A percentile compares a stretch with the other conserved stretches of the same genome.
Conservation (phyloP, 2,888 invertebrate genomes). For the Macroteleia sp. region DNA sequence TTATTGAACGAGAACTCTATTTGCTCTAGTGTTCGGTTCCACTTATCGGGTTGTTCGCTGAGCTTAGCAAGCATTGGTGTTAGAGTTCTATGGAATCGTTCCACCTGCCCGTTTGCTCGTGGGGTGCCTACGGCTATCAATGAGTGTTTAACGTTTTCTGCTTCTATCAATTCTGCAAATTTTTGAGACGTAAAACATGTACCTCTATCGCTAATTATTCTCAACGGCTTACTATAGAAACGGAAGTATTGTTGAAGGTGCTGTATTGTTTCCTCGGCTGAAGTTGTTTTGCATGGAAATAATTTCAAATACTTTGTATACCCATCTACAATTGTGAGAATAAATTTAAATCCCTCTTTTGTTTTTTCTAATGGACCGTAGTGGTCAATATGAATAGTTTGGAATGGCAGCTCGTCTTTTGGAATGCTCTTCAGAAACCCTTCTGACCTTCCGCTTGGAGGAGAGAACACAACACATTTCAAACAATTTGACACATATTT, state of each 20-base stretch:
- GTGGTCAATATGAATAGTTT: neutral
- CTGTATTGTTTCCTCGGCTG: neutral
- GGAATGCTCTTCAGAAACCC: too few relatives aligned
- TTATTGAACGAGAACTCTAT: conserved; percentile 2
- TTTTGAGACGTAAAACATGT: conserved; percentile 69
- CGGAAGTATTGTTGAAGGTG: neutral
- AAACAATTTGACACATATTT: too few relatives aligned
- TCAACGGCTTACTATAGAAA: conserved; percentile 59
- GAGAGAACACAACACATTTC: too few relatives aligned
- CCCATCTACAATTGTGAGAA: neutral
- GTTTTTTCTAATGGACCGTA: neutral
- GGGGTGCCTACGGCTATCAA: conserved; percentile 70
- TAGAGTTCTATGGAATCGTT: conserved; percentile 17
- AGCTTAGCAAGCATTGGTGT: conserved; percentile 68
- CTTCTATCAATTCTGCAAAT: conserved; percentile 65
- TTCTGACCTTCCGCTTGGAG: too few relatives aligned
- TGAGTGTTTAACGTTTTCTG: conserved; percentile 60
- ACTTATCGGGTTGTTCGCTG: neutral
- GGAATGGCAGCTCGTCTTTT: conserved; percentile 42
- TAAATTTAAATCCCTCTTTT: neutral
- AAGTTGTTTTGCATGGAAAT: neutral
- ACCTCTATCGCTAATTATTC: conserved; percentile 71
- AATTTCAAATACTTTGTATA: neutral
- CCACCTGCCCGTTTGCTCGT: conserved; percentile 73
- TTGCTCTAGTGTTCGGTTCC: neutral